Conservation (phyloP, 1,140 invertebrate species). For the Sitodiplosis mosellana region DNA sequence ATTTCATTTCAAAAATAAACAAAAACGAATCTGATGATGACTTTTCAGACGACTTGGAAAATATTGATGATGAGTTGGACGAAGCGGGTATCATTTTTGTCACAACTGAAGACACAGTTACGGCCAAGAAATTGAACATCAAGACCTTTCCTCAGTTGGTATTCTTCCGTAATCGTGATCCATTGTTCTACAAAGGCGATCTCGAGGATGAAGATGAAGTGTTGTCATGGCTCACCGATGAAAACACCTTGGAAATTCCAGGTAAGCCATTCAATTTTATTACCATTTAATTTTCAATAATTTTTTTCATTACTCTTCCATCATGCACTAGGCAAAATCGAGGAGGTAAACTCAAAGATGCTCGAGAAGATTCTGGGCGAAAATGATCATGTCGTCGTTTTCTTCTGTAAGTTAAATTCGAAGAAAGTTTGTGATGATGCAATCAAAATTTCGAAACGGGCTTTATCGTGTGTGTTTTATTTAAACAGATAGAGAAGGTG, state of each 20-base stretch:
- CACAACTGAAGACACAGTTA: slow-evolving; percentile 63
- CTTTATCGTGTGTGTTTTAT: slow-evolving; percentile 5
- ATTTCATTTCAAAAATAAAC: no score
- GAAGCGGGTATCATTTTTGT: slow-evolving; percentile 87
- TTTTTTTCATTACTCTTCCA: no score
- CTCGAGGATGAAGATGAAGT: slow-evolving; percentile 81
- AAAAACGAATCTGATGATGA: no score
- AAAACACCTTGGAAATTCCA: slow-evolving; percentile 67
- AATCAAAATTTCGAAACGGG: neutral
- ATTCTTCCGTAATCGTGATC: slow-evolving; percentile 80
- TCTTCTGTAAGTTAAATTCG: slow-evolving; percentile 65
- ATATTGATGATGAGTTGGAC: slow-evolving; percentile 85
- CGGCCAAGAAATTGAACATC: slow-evolving; percentile 73
- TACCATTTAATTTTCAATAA: no score
- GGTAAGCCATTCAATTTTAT: no score
- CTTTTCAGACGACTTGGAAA: slow-evolving; percentile 72
- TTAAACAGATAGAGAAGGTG: slow-evolving; percentile 62
- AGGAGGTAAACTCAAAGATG: slow-evolving; percentile 84
- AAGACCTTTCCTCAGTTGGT: slow-evolving; percentile 70
- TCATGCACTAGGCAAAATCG: slow-evolving; percentile 81
- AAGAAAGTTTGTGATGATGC: neutral
- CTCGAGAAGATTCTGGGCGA: slow-evolving; percentile 76
- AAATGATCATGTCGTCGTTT: slow-evolving; percentile 76
- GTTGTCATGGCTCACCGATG: slow-evolving; percentile 77
- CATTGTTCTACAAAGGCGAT: slow-evolving; percentile 52